Evolutionary conservation across 2,113 vertebrate genomes (phyloP), one percentile per base, ranked within the genome.

Genomic region (Pogona vitticeps): DNA sequence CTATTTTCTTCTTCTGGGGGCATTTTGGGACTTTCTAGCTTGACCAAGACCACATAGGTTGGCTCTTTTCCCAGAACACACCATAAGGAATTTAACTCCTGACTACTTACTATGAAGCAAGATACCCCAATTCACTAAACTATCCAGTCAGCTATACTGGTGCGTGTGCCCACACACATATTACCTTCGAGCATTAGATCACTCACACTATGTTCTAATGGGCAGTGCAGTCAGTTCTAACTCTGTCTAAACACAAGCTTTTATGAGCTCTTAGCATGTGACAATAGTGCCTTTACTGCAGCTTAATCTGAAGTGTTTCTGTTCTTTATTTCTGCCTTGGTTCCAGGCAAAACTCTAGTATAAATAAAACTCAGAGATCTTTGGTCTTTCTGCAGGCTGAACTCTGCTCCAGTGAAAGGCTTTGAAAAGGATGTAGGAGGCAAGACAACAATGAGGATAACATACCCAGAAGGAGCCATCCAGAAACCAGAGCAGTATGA

Each of bases 401-500:
- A 99, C 90, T 98, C 97, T 2, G 99, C 98, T 23, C 98, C 98
- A 0, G 97, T 99, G 79, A 97, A 92, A 40, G 98, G 98, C 84
- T 98, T 97, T 84, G 95, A 96, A 92, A 98, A 96, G 92, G 98
- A 99, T 3, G 99, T 99, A 75, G 99, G 99, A 90, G 96, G 97
- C 94, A 99, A 99, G 96, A 99, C 99, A 79, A 99, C 98, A 14
- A 89, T 99, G 84, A 97, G 98, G 92, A 99, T 99, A 93, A 99
- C 99, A 1, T 99, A 99, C 93, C 99, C 99, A 0, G 99, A 99
- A 95, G 99, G 99, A 65, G 98, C 98, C 70, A 98, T 99, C 94
- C 98, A 99, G 96, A 98, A 97, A 70, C 96, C 96, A 0, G 97
- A 98, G 86, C 97, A 97, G 31, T 99, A 99, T 1, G 99, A 99